Evolutionary conservation across 2,888 invertebrate species (phyloP), one percentile per base, ranked within the genome.

Genomic region (Dasypolia templi): DNA sequence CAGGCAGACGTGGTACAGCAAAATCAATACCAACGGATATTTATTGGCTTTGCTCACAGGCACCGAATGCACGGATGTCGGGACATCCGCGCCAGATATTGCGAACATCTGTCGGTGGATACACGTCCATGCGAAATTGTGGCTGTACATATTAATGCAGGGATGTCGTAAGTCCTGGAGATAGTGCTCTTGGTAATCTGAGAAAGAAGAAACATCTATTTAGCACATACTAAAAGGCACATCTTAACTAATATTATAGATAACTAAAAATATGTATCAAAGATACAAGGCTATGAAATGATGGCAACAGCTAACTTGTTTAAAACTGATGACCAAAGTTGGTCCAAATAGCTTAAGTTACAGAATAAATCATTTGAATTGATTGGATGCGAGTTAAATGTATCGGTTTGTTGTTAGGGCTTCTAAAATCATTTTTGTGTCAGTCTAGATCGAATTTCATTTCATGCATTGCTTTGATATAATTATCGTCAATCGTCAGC

Each of bases 21-120:
- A 82, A 84, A 82, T 85, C 86, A 78, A 85, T 85, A 86, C 82
- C 22, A 53, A 77, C 61, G 66, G 67, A 76, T 84, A 85, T 85
- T 85, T 86, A 85, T 86, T 86, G 72, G 72, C 65, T 74, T 70
- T 80, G 76, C 83, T 81, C 79, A 72, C 81, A 56, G 76, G 84
- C 76, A 64, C 64, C 32, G 32, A 64, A 64, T 55, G n/a, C 53
- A 71, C 51, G 56, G 75, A 71, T 66, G 71, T 66, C 69, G 64
- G 62, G 70, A 75, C 64, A 84, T 76, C 79, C 72, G 67, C 72
- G 64, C 62, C 75, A 74, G 85, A 83, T 86, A 85, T 84, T 80
- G 80, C 72, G 69, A 69, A 68, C 81, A 84, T 84, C 85, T 86
- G 82, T 77, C 77, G 49, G 55, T 53, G n/a, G 63, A 83, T 70